A percentile compares a stretch with the other conserved stretches of the same genome.
phyloP scores from a whole-genome alignment of 2,113 vertebrate species.

The Lipotes vexillifer region DNA sequence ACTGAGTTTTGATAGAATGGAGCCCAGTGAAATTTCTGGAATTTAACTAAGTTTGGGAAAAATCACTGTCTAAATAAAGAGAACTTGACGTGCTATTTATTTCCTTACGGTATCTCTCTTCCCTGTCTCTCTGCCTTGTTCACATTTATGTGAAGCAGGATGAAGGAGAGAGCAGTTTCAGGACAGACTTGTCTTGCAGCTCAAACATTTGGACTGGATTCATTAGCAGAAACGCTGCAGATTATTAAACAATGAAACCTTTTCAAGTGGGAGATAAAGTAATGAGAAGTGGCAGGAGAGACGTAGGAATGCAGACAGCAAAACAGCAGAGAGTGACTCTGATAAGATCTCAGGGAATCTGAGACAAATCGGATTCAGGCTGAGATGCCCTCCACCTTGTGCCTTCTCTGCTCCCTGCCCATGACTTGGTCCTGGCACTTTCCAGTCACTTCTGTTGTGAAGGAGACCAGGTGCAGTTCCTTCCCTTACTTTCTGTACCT shows the following conservation, averaged over 20 bases:
- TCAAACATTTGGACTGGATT: slow-evolving; percentile 27
- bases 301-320: slow-evolving; percentile 49
- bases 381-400: not conserved
- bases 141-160: not conserved
- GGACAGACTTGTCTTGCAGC: not conserved
- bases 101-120: not conserved
- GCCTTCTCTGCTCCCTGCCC: not conserved
- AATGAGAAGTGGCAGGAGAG: slow-evolving; percentile 40
- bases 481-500: not conserved
- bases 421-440: not conserved
- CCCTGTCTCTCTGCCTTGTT: not conserved
- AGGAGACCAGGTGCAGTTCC: not conserved
- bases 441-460: not conserved
- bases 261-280: slow-evolving; percentile 60
- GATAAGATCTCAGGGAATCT: slow-evolving; percentile 57
- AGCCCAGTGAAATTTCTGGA: not conserved
- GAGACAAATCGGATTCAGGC: slow-evolving; percentile 34
- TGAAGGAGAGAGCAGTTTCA: not conserved
- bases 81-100: not conserved
- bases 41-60: not conserved
- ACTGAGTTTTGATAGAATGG: not conserved
- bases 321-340: not conserved
- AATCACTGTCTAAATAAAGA: not conserved
- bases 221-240: slow-evolving; percentile 37
- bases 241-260: slow-evolving; percentile 56